These are phyloP conservation scores for Bombus breviceps DNA, from an alignment of 1,140 invertebrate genomes.

Conservation along the genomic window DNA sequence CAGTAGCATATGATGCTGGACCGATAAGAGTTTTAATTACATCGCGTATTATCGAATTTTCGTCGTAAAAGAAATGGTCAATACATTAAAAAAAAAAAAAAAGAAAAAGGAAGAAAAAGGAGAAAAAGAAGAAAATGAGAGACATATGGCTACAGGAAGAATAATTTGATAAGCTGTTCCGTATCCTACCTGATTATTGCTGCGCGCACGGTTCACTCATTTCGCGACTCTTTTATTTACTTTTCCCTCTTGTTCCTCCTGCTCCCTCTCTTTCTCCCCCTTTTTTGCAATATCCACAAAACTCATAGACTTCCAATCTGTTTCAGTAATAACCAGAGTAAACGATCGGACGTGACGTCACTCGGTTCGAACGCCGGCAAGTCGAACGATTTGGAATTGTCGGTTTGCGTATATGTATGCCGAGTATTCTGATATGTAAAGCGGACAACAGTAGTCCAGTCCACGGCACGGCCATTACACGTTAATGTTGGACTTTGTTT, in stretches of 20 bases:
- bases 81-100: background rate
- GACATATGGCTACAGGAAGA: constrained; percentile 18
- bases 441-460: constrained; percentile 56
- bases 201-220: background rate
- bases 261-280: background rate
- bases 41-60: too few species aligned
- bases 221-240: constrained; percentile 13
- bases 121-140: background rate
- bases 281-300: constrained; percentile 60
- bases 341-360: constrained; percentile 70
- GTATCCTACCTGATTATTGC: constrained; percentile 2
- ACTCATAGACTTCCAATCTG: constrained; percentile 68
- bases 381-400: constrained; percentile 58
- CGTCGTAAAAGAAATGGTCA: too few species aligned
- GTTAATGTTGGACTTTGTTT: constrained; percentile 66
- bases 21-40: too few species aligned
- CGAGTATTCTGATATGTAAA: background rate
- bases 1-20: too few species aligned
- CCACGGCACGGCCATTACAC: constrained; percentile 52
- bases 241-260: background rate
- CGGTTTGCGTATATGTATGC: background rate
- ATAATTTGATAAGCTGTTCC: constrained; percentile 65
- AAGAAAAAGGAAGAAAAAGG: background rate
- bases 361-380: constrained; percentile 50
- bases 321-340: constrained; percentile 69